Conservation (phyloP, 2,888 invertebrate genomes). For the Scrobipalpa atriplicella region DNA sequence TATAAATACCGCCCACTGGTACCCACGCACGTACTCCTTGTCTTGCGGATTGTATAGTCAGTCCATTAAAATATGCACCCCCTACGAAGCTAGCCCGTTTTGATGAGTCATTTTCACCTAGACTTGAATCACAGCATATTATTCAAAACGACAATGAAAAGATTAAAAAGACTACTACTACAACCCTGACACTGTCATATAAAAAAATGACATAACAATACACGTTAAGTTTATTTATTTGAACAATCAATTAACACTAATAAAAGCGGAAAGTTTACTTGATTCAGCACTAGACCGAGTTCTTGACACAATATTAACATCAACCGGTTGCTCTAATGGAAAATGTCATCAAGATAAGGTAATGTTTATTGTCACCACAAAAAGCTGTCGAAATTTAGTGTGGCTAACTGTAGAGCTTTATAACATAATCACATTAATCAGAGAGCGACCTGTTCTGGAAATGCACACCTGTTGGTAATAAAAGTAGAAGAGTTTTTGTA, state of each 20-base stretch:
- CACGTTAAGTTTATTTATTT: constrained; percentile 49
- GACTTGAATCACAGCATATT: not conserved
- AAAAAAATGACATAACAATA: not conserved
- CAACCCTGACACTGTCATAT: not conserved
- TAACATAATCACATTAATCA: constrained; percentile 34
- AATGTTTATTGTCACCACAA: constrained; percentile 34
- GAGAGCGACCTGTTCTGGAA: constrained; percentile 30
- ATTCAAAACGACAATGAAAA: not conserved
- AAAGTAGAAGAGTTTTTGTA: constrained; percentile 26
- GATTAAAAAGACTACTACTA: too few species aligned
- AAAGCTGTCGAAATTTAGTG: constrained; percentile 34
- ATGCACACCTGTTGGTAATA: constrained; percentile 31
- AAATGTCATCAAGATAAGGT: constrained; percentile 38
- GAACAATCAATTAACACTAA: constrained; percentile 25
- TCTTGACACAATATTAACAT: constrained; percentile 20
- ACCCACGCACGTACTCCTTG: constrained; percentile 28
- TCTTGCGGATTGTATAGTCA: constrained; percentile 28
- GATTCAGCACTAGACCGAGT: constrained; percentile 23
- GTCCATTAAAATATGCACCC: not conserved
- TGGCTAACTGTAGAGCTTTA: constrained; percentile 28
- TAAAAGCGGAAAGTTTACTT: constrained; percentile 23
- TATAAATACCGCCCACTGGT: constrained; percentile 33
- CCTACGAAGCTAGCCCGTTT: not conserved
- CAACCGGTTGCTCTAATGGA: constrained; percentile 30
- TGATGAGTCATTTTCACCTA: not conserved